Evolutionary conservation across 35 echinoderm and acorn worm species (phyloP), one percentile per base, ranked within the genome.

Genomic region (Amphiura filiformis): DNA sequence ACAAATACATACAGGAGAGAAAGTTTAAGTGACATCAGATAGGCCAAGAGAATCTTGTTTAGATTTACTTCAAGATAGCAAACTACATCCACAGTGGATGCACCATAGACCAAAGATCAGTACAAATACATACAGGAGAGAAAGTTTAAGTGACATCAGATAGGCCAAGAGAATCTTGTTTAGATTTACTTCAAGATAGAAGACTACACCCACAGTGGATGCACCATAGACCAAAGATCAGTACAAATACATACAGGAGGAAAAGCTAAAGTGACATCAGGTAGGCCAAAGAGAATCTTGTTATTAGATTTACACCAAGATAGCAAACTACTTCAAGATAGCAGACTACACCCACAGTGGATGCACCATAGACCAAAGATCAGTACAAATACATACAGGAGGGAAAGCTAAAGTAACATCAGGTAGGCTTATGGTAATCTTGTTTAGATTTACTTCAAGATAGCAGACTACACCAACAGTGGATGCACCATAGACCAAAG

Each of bases 31-130:
- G n/a, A n/a, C n/a, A n/a, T n/a, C n/a, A n/a, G n/a, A n/a, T n/a
- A n/a, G n/a, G n/a, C n/a, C n/a, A n/a, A n/a, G n/a, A n/a, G n/a
- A n/a, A n/a, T n/a, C n/a, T n/a, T n/a, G n/a, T n/a, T 38, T 65
- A 98, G 95, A 89, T 98, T 32, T 94, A 89, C 41, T 98, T 98
- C 80, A 98, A 98, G 84, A 88, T 98, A 36, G 81, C 89, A 80
- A 92, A 98, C 77, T 98, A 92, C 82, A 98, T 92, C 36, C 87
- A 94, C 49, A 98, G 89, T 82, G 86, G 92, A 3, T 93, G 92
- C 39, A 80, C 82, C 34, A 90, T 98, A 34, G 92, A 98, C 57
- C 89, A 88, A 56, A 52, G 86, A 61, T 98, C 95, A 76, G 85
- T 98, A 0, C 89, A 89, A 64, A 84, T 94, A 17, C 89, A 98